Evolutionary conservation across 2,797 vertebrate species (phyloP), one percentile per base, ranked within the genome.

Genomic region (Rhinoraja longicauda): DNA sequence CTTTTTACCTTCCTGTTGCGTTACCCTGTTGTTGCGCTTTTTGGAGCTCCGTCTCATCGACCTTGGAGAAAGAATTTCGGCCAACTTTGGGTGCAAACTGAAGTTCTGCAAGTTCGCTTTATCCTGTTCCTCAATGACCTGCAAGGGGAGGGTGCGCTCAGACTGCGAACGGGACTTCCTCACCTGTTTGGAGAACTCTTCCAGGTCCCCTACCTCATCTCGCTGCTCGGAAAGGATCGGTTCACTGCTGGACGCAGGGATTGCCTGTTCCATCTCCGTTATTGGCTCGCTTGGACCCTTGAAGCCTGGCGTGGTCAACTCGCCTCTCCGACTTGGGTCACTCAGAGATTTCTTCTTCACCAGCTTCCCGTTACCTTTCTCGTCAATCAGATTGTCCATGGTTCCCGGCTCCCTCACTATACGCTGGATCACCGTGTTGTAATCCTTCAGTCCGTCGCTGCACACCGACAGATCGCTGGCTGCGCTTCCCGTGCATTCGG

Each of bases 261-360:
- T 97, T 39, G 95, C 93, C 36, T 97, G 97, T 94, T 99, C 98
- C 15, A 97, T 95, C 94, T 99, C 98, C 0, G 95, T 96, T 94
- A 99, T 97, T 94, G 97, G 97, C 92, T 99, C 97, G 0, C 96
- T 95, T 12, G 96, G 96, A 45, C 97, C 95, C 36, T 96, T 95
- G 0, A 96, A 96, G 92, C 95, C 96, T 0, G 97, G 93, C 0
- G 96, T 95, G 0, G 95, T 95, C 75, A 97, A 94, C 93, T 98
- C 97, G 0, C 98, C 95, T 0, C 98, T 97, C 70, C 98, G 97
- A 95, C 98, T 99, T 59, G 99, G 99, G 94, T 99, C 99, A 0
- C 98, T 99, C 94, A 99, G 97, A 0, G 98, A 99, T 94, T 99
- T 99, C 96, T 99, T 99, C 95, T 99, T 99, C 93, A 97, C 97